phyloP scores from a whole-genome alignment of 2,113 vertebrate species.

The Motacilla alba region DNA sequence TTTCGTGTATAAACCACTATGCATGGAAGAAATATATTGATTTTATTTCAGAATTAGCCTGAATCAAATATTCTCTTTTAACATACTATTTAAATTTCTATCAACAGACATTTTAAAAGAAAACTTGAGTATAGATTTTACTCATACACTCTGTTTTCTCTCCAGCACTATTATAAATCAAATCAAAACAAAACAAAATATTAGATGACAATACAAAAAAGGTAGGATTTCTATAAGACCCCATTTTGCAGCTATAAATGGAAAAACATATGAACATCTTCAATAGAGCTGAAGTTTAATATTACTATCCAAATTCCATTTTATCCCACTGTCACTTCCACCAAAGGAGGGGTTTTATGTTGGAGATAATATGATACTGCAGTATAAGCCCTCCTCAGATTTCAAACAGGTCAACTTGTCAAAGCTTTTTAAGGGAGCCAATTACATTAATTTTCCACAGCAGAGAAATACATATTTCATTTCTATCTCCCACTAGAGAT shows the following conservation, averaged over 20 bases:
- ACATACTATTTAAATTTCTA: conserved; percentile 8
- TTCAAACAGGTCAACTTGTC: conserved; percentile 85
- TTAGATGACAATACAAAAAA: conserved; percentile 9
- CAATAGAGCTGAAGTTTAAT: conserved; percentile 66
- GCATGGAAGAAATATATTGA: not conserved
- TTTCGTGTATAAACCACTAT: not conserved
- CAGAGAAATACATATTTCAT: conserved; percentile 89
- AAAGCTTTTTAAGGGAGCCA: conserved; percentile 85
- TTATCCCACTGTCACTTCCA: conserved; percentile 64
- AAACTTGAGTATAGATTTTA: not conserved
- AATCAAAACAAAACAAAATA: not conserved
- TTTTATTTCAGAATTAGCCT: conserved; percentile 24
- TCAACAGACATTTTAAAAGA: not conserved
- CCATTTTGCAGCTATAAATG: conserved; percentile 41
- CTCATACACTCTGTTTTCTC: not conserved
- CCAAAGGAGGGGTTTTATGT: conserved; percentile 57
- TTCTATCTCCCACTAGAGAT: conserved; percentile 90
- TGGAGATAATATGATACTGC: conserved; percentile 73
- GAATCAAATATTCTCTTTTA: conserved; percentile 12
- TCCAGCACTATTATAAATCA: conserved; percentile 17
- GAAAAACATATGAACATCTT: conserved; percentile 50
- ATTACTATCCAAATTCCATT: conserved; percentile 69
- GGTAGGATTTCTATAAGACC: conserved; percentile 25
- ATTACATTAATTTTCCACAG: conserved; percentile 90
- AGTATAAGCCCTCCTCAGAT: conserved; percentile 76